Evolutionary conservation across 2,797 vertebrate species (phyloP).

Genomic region (Coccyzus lansbergi): DNA sequence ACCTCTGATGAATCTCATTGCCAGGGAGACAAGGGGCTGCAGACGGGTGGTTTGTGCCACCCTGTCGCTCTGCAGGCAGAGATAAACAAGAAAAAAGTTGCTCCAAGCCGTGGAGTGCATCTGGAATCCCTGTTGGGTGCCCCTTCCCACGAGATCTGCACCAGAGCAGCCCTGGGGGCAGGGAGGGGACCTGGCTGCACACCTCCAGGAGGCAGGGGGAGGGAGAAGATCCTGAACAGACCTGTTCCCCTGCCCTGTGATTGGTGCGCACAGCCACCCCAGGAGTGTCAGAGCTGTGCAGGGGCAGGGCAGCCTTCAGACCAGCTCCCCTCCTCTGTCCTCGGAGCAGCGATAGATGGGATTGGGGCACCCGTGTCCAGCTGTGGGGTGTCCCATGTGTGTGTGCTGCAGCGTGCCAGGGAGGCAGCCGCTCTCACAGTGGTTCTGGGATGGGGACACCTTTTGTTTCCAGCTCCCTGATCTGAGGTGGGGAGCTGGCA

Average conservation of each 20-base stretch:
- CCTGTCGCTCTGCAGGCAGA: neutral
- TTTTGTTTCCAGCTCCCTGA: neutral
- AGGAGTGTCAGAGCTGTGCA: neutral
- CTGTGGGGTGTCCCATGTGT: neutral
- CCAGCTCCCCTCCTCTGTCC: neutral
- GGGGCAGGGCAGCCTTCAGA: neutral
- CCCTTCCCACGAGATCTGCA: neutral
- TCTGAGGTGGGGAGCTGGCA: neutral
- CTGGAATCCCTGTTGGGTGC: neutral
- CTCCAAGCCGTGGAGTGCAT: neutral
- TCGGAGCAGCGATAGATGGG: neutral
- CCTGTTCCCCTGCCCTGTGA: neutral
- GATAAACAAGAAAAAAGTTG: neutral
- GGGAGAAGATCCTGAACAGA: neutral
- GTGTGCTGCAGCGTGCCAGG: neutral
- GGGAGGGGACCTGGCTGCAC: neutral
- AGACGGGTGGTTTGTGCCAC: neutral
- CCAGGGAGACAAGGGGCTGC: neutral
- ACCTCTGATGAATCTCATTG: neutral
- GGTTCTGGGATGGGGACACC: neutral
- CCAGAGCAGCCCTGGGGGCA: neutral
- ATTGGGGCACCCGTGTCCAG: neutral
- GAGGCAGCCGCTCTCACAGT: fast-evolving
- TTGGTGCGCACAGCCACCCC: fast-evolving
- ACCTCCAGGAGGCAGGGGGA: fast-evolving